phyloP scores from a whole-genome alignment of 2,113 vertebrate species.

The Riparia riparia region DNA sequence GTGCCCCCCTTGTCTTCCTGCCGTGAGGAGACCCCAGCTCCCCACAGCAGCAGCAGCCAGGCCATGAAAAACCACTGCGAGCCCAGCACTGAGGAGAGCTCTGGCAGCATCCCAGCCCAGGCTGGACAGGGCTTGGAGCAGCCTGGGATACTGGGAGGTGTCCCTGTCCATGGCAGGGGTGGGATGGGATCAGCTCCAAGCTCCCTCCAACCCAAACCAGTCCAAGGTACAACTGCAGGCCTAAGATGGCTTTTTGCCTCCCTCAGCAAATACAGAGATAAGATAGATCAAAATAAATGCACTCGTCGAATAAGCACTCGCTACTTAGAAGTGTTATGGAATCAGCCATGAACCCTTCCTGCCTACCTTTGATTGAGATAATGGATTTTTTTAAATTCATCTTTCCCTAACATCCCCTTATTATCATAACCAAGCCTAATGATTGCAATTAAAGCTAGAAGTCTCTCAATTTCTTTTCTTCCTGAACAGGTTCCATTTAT shows the following conservation, averaged over 20 bases:
- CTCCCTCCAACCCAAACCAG: neutral
- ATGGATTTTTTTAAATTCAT: neutral
- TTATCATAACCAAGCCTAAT: slow-evolving; percentile 57
- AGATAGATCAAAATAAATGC: neutral
- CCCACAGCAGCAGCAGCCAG: neutral
- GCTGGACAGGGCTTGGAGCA: neutral
- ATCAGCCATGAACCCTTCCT: neutral
- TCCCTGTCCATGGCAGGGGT: neutral
- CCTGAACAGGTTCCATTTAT: slow-evolving; percentile 38
- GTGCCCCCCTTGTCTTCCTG: too few relatives aligned
- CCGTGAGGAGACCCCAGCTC: neutral
- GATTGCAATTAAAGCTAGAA: slow-evolving; percentile 69
- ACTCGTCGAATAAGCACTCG: rapidly evolving
- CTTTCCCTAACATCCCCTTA: slow-evolving; percentile 50
- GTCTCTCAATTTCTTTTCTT: slow-evolving; percentile 48
- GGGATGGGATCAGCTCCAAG: neutral
- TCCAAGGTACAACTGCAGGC: neutral
- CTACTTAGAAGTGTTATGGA: neutral
- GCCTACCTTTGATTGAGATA: neutral
- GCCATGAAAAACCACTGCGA: rapidly evolving
- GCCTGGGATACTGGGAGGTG: neutral
- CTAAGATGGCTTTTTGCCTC: neutral
- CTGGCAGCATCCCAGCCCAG: neutral
- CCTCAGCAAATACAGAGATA: neutral
- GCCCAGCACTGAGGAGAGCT: rapidly evolving